Base-by-base conservation (phyloP, 2,888 invertebrate genomes). In the Acronicta psi region DNA sequence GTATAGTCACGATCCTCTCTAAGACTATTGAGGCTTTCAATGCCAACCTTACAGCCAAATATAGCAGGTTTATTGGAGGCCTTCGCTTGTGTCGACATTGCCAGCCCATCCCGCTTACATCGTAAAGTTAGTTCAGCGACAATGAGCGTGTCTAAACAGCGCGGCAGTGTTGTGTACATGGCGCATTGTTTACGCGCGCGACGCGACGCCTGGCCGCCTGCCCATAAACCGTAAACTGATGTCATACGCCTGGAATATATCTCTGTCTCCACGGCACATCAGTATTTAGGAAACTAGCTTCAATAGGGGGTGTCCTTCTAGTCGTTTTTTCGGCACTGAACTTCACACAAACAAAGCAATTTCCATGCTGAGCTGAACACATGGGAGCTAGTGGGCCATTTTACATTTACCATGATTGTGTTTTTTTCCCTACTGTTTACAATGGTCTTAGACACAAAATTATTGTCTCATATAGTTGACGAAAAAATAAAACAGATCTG, bases 101-200 rank as follows among this genome's bases (percentile, higher is more conserved):
- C 49, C 53, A 57, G 51, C 47, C 31, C 43, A 46, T 38, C 37
- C 11, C 41, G 17, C 8, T 34, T 18, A 47, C 20, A 29, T 46
- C 55, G 41, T 44, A 59, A 51, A 69, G 31, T 56, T 63, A 40
- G 53, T 17, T 20, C 14, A 41, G 34, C 41, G 43, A 61, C 60
- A 70, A 54, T 59, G 31, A 38, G 60, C 53, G 49, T 52, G 50
- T 44, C 56, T 66, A 70, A 70, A 69, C 60, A 74, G 40, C 53
- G 54, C 45, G 57, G 36, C 38, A 37, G 42, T 42, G 49, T 58
- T 75, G 59, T 71, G 54, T 59, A 62, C 55, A 52, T 42, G 37
- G 25, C 56, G 69, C 70, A 74, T 80, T 82, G 83, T 84, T 84
- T 85, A 84, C 79, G 73, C 62, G 70, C 51, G 62, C 56, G 64